phyloP scores from a whole-genome alignment of 2,797 vertebrate genomes.

The Apogon talboti region DNA sequence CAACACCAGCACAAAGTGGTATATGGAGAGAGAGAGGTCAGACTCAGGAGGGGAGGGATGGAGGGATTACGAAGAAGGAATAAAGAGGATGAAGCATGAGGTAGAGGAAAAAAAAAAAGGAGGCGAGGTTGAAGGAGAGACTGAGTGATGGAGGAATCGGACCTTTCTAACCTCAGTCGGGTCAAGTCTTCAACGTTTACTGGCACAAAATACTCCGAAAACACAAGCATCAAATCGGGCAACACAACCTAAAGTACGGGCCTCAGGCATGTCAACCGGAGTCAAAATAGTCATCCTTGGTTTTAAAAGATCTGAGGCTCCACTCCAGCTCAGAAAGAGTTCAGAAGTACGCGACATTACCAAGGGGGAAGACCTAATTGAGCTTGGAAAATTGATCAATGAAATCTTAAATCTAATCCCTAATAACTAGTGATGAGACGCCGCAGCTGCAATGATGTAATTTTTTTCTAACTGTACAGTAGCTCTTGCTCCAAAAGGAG shows the following conservation, averaged over 20 bases:
- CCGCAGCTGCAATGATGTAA: not conserved
- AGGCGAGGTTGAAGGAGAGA: not conserved
- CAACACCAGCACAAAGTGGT: constrained; percentile 17
- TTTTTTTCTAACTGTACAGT: not conserved
- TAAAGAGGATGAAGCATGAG: constrained; percentile 25
- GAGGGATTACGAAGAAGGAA: constrained; percentile 20
- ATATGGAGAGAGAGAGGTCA: constrained; percentile 30
- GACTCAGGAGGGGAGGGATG: constrained; percentile 11
- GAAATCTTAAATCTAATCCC: constrained; percentile 51
- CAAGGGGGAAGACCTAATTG: constrained; percentile 56
- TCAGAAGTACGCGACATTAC: constrained; percentile 52
- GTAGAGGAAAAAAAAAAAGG: constrained; percentile 14
- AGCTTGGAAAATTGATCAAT: constrained; percentile 63
- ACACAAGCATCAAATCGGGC: not conserved
- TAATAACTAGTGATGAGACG: constrained; percentile 13
- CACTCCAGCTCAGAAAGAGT: constrained; percentile 33
- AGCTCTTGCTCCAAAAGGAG: no score
- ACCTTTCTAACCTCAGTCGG: constrained; percentile 14
- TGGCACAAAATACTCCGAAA: not conserved
- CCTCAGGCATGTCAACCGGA: constrained; percentile 5
- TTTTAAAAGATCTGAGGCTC: constrained; percentile 46
- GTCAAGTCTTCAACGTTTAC: not conserved
- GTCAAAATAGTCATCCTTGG: constrained; percentile 18
- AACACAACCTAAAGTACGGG: constrained; percentile 8
- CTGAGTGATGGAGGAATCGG: not conserved